Base-by-base conservation (phyloP, 2,888 invertebrate genomes). In the Sesia bembeciformis region DNA sequence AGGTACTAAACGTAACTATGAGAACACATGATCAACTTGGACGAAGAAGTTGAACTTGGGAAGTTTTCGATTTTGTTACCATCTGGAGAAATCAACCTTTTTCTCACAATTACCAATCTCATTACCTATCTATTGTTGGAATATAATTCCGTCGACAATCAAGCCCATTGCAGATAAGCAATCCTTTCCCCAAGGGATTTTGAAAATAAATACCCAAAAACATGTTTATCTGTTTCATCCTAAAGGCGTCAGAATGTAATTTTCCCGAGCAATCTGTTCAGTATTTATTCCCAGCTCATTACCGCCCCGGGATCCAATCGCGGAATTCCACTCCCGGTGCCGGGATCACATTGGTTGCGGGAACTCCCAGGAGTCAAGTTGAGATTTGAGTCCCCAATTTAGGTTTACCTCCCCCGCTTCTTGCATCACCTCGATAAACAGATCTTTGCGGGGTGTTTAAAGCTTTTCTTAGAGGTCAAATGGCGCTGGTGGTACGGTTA, bases 211-310 rank as follows among this genome's bases (percentile, higher is more conserved):
- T 52, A 52, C 39, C n/a, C 52, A 52, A 52, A 52, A 52, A 52
- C 52, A 39, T 40, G 40, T 52, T 52, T 52, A 52, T 40, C 52
- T 4, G 52, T 40, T 40, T 63, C 64, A 62, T 64, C 57, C 64
- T 62, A 52, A 38, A 63, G 61, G 62, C 64, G 64, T 62, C 67
- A 62, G 66, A 72, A 76, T 75, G 71, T 76, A 74, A 76, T 76
- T 75, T 72, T 65, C 69, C 54, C 53, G 64, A 66, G 76, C 77
- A 78, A 80, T 78, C 76, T 74, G 71, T 68, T 70, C 62, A 74
- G 78, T 80, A 81, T 82, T 82, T 81, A 83, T 84, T 74, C 78
- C 75, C 72, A 70, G 68, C 72, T 74, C 78, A 83, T 83, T 81
- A 81, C 70, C 63, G 67, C 61, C 64, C 67, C 66, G 66, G 66